Base-by-base conservation (phyloP, 2,888 invertebrate species). In the Gibbula magus region DNA sequence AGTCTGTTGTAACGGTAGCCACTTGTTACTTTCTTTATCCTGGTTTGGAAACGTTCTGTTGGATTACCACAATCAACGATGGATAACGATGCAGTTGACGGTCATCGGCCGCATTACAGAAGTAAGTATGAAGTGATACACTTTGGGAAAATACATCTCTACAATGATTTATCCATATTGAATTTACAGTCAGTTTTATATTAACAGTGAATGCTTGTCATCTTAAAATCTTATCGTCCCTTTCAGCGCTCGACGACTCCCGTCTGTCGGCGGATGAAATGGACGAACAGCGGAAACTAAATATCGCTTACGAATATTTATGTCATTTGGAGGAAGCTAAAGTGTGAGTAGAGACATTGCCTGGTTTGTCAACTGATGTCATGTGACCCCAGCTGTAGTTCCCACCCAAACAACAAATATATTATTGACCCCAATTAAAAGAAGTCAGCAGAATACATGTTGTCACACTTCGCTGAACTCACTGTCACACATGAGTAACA, bases 301-400 rank as follows among this genome's bases (percentile, higher is more conserved):
- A 95, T 73, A 94, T 96, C 75, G 96, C 96, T 0, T 96, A 96
- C 88, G 96, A 96, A 91, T 96, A 96, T 91, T 93, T 96, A 39
- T 96, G 96, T 92, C 95, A 96, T 87, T 93, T 96, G 82, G 96
- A 96, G 92, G 96, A 96, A 93, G 96, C 96, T 0, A 95, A 96
- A 93, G 95, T 95, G 94, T 95, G 90, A 91, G 94, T 92, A 78
- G 13, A 45, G 4, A 45, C 1, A 4, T 45, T 5, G 4, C 45
- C 10, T 45, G 45, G 13, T 45, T 10, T 4, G 45, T 45, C 45
- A 25, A 20, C 29, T 75, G 45, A 29, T 25, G 7, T 45, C 45
- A 45, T 45, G 4, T 4, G 45, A 45, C 45, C 1, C 45, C 13
- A 8, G 45, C 10, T 45, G 5, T 13, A 45, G 45, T 45, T 45